Conservation (phyloP, 1,140 invertebrate species). For the Calosoma granatense region DNA sequence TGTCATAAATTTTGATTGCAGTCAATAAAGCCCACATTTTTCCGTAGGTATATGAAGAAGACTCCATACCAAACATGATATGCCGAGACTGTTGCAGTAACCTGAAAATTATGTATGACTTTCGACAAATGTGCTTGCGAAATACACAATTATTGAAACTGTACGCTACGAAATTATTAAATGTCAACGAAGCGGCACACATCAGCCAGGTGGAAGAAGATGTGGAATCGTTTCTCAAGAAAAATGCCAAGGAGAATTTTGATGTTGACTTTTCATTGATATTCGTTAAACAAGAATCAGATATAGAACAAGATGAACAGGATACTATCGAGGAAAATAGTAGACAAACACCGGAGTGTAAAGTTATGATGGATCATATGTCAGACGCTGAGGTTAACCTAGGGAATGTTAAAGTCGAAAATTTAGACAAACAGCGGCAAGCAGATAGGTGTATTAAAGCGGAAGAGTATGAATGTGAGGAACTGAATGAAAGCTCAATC, state of each 20-base stretch:
- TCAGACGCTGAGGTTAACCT: too few relatives aligned
- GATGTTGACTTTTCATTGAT: background rate
- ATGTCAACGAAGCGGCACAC: background rate
- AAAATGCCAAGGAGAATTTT: background rate
- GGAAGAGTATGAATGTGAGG: too few relatives aligned
- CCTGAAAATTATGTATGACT: background rate
- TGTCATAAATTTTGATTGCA: slow-evolving; percentile 8
- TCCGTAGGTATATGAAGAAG: background rate
- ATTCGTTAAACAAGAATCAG: background rate
- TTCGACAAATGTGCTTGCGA: background rate
- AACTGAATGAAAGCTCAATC: too few relatives aligned
- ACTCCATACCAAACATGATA: background rate
- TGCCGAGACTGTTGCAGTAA: background rate
- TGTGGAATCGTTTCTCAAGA: background rate
- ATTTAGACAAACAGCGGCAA: too few relatives aligned
- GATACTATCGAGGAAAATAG: background rate
- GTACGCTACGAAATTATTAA: background rate
- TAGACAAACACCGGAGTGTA: too few relatives aligned
- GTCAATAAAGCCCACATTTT: slow-evolving; percentile 6
- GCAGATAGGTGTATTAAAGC: too few relatives aligned
- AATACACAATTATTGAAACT: background rate
- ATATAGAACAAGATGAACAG: background rate
- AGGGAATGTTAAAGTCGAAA: too few relatives aligned
- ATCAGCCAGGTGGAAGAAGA: background rate
- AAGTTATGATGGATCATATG: too few relatives aligned